Conservation (phyloP, 1,140 invertebrate genomes). For the Catajapyx aquilonaris region DNA sequence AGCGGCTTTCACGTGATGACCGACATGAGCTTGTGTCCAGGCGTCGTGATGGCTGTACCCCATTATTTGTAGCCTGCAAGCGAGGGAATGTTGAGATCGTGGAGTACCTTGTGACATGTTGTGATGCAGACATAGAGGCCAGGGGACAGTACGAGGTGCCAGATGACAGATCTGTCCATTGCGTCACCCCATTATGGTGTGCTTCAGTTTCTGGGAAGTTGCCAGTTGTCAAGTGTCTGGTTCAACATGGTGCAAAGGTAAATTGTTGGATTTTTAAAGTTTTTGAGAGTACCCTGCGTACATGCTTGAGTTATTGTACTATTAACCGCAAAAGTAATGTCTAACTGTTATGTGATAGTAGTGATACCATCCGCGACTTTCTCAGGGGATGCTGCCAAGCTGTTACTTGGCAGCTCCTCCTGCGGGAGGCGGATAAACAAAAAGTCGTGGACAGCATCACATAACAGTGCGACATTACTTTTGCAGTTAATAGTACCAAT, state of each 20-base stretch:
- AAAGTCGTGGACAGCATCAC: too few species aligned
- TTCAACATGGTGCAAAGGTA: slow-evolving; percentile 62
- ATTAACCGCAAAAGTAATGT: too few species aligned
- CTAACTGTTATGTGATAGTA: too few species aligned
- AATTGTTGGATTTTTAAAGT: too few species aligned
- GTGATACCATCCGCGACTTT: too few species aligned
- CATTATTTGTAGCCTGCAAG: slow-evolving; percentile 67
- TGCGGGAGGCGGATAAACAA: too few species aligned
- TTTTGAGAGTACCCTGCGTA: too few species aligned
- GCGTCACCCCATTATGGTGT: slow-evolving; percentile 79
- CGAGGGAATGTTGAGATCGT: slow-evolving; percentile 69
- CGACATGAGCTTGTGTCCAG: slow-evolving; percentile 39
- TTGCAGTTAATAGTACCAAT: too few species aligned
- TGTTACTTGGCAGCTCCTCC: too few species aligned
- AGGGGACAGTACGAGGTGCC: slow-evolving; percentile 35
- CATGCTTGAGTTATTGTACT: too few species aligned
- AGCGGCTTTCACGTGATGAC: slow-evolving; percentile 30
- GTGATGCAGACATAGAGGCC: slow-evolving; percentile 65
- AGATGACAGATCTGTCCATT: slow-evolving; percentile 41
- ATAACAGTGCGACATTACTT: too few species aligned
- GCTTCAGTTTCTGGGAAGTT: slow-evolving; percentile 71
- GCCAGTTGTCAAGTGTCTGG: slow-evolving; percentile 50
- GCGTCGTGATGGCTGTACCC: slow-evolving; percentile 53
- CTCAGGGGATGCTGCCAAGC: too few species aligned
- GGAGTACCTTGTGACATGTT: slow-evolving; percentile 63